Conservation (phyloP, 2,797 vertebrate genomes). For the Eulemur coronatus region DNA sequence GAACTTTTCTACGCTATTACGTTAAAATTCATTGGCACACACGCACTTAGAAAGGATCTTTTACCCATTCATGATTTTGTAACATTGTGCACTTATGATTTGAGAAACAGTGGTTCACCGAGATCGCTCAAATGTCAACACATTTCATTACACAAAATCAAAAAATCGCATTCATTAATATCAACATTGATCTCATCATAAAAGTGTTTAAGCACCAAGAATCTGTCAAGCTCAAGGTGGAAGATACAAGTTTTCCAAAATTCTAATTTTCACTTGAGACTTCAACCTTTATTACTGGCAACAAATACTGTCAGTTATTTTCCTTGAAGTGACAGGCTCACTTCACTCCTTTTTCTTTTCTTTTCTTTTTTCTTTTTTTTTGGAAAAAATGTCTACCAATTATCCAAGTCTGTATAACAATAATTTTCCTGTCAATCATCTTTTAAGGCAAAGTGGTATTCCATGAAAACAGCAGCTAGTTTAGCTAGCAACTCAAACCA, state of each 20-base stretch:
- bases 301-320: neutral
- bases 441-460: neutral
- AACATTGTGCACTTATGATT: neutral
- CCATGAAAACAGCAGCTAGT: neutral
- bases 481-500: neutral
- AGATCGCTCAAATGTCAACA: neutral
- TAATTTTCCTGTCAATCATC: neutral
- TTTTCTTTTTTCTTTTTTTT: neutral
- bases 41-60: neutral
- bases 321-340: neutral
- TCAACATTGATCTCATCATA: neutral
- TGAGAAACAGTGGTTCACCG: neutral
- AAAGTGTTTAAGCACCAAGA: neutral
- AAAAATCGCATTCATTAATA: neutral
- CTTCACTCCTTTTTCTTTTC: neutral
- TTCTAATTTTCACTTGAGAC: slow-evolving; percentile 8
- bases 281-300: neutral
- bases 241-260: neutral
- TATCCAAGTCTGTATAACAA: neutral
- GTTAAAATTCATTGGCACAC: neutral
- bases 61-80: neutral
- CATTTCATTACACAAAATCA: neutral
- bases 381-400: neutral
- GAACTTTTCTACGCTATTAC: neutral
- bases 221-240: neutral